A percentile compares a stretch with the other conserved stretches of the same genome.
These are phyloP conservation scores for Fulica atra DNA, from an alignment of 2,113 vertebrate species.

Conservation along the genomic window DNA sequence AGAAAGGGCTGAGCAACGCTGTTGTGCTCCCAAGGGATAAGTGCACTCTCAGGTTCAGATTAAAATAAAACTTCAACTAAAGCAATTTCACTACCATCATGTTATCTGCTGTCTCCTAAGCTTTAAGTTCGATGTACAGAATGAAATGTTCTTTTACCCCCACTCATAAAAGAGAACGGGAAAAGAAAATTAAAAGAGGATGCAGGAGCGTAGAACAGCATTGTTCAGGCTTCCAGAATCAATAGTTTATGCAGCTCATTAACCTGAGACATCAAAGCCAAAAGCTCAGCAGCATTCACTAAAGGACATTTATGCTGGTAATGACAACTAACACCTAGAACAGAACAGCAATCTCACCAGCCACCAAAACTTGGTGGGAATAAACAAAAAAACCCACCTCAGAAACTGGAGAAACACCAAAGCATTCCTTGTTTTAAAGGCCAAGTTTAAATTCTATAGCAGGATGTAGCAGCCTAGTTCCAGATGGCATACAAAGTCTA, in stretches of 20 bases:
- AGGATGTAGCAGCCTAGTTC: not conserved
- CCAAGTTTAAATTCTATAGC: not conserved
- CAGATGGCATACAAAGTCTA: not conserved
- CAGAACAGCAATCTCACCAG: not conserved
- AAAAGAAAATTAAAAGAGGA: not conserved
- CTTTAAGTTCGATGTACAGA: not conserved
- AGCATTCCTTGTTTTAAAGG: not conserved
- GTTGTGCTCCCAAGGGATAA: not conserved
- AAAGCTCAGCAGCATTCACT: not conserved
- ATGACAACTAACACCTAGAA: not conserved
- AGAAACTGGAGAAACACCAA: not conserved
- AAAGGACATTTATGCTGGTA: not conserved
- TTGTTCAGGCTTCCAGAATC: not conserved
- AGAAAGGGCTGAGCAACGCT: fast-evolving
- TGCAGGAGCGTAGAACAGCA: not conserved
- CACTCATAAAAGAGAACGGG: not conserved
- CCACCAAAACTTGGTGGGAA: not conserved
- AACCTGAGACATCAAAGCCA: not conserved
- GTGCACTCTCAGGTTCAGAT: fast-evolving
- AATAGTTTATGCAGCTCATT: not conserved
- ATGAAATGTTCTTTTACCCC: not conserved
- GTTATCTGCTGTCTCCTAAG: not conserved
- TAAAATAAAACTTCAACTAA: not conserved
- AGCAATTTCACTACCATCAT: not conserved
- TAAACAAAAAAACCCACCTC: not conserved